phyloP scores from a whole-genome alignment of 30 jellyfish, hydroid and myxozoan genomes.

The Rhopilema esculentum region DNA sequence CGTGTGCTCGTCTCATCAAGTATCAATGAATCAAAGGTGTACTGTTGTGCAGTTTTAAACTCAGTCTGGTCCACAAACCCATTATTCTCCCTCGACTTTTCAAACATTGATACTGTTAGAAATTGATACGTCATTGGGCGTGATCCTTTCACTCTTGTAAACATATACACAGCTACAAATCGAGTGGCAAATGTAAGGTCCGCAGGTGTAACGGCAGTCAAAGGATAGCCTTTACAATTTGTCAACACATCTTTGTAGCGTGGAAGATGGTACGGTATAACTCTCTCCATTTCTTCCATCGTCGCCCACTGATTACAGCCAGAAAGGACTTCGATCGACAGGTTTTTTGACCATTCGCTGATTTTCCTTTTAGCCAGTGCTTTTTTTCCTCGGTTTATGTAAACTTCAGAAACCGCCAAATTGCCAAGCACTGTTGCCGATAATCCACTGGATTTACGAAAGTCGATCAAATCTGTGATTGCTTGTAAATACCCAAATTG shows the following conservation, averaged over 20 bases:
- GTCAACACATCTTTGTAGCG: constrained; percentile 8
- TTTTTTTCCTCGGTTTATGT: constrained; percentile 9
- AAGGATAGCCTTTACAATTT: constrained; percentile 11
- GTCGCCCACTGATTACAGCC: constrained; percentile 36
- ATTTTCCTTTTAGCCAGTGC: not conserved
- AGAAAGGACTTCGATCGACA: constrained; percentile 9
- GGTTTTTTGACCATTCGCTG: constrained; percentile 18
- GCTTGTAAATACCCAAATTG: constrained; percentile 46
- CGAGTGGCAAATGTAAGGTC: constrained; percentile 44
- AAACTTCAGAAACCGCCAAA: constrained; percentile 41
- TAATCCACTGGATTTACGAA: constrained; percentile 17
- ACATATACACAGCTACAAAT: constrained; percentile 37
- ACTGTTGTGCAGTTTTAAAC: constrained; percentile 8
- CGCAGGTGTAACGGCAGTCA: constrained; percentile 5
- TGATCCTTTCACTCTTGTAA: constrained; percentile 46
- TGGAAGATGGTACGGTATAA: constrained; percentile 33
- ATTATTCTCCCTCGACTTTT: constrained; percentile 4
- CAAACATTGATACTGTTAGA: constrained; percentile 35
- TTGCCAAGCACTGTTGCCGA: not conserved
- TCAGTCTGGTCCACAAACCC: constrained; percentile 14
- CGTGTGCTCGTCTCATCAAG: constrained; percentile 4
- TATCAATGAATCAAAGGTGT: not conserved
- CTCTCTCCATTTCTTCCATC: constrained; percentile 38
- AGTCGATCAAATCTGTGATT: constrained; percentile 14
- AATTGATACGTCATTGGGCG: constrained; percentile 56